Conservation (phyloP, 1,140 invertebrate species). For the Ostrea denselamellosa region DNA sequence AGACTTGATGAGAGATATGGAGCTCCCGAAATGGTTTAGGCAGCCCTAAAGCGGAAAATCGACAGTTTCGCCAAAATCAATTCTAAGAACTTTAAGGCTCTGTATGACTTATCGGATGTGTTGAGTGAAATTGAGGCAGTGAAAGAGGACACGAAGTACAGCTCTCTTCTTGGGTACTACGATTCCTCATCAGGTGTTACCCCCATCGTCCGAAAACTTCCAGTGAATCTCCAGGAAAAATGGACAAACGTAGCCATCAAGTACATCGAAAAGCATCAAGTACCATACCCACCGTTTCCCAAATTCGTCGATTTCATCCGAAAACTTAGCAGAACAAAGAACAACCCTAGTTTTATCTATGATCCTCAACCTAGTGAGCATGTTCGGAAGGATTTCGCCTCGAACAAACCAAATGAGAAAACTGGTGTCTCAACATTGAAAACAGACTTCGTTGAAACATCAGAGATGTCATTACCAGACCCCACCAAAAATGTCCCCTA, state of each 20-base stretch:
- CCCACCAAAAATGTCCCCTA: conserved; percentile 4
- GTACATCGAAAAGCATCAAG: conserved; percentile 50
- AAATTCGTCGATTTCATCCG: too few species aligned
- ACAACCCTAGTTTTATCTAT: too few species aligned
- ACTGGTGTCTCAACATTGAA: too few species aligned
- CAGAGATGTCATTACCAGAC: neutral
- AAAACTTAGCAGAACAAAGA: too few species aligned
- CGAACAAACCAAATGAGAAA: neutral
- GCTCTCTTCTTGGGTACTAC: conserved; percentile 51
- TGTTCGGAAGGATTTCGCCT: too few species aligned
- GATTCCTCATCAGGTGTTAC: conserved; percentile 55
- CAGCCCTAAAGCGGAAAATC: conserved; percentile 50
- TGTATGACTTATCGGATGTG: conserved; percentile 49
- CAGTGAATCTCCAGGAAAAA: conserved; percentile 56
- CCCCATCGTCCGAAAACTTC: conserved; percentile 58
- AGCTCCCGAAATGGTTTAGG: conserved; percentile 56
- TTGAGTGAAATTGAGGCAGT: conserved; percentile 55
- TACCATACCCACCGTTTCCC: conserved; percentile 44
- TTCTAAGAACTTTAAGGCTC: neutral
- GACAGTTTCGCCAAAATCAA: conserved; percentile 53
- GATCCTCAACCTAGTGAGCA: too few species aligned
- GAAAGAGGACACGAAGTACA: conserved; percentile 51
- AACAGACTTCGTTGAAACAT: neutral
- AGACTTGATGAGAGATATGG: conserved; percentile 60
- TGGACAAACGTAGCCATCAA: conserved; percentile 55